phyloP scores from a whole-genome alignment of 2,888 invertebrate genomes.

The Aethes cnicana region DNA sequence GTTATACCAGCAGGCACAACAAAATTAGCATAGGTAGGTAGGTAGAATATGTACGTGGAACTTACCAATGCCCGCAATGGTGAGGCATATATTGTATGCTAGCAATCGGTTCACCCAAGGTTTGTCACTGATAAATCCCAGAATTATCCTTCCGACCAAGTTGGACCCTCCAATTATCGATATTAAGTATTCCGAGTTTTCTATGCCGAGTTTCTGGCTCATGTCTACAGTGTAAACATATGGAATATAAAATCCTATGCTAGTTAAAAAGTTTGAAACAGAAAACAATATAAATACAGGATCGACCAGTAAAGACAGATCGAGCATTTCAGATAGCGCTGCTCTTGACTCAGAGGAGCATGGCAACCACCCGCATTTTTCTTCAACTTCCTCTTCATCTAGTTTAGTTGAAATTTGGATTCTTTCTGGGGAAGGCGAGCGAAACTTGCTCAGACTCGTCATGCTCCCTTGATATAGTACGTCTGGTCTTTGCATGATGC shows the following conservation, averaged over 20 bases:
- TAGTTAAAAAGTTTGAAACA: slow-evolving; percentile 96
- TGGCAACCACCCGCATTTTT: slow-evolving; percentile 82
- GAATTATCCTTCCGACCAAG: slow-evolving; percentile 92
- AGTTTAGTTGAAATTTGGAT: slow-evolving; percentile 51
- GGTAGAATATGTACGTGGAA: slow-evolving; percentile 38
- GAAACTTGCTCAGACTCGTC: slow-evolving; percentile 78
- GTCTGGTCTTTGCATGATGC: slow-evolving; percentile 93
- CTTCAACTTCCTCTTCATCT: slow-evolving; percentile 67
- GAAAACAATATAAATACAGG: slow-evolving; percentile 94
- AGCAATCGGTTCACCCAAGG: slow-evolving; percentile 94
- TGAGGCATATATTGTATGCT: slow-evolving; percentile 94
- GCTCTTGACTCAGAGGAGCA: slow-evolving; percentile 87
- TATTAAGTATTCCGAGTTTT: slow-evolving; percentile 86
- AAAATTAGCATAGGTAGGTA: too few species aligned
- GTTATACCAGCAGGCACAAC: too few species aligned
- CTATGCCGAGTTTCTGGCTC: slow-evolving; percentile 84
- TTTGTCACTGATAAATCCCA: slow-evolving; percentile 94
- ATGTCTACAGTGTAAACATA: slow-evolving; percentile 92
- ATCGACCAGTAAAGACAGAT: slow-evolving; percentile 91
- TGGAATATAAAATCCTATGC: slow-evolving; percentile 96
- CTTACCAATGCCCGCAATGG: slow-evolving; percentile 93
- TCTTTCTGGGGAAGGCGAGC: slow-evolving; percentile 77
- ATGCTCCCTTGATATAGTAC: slow-evolving; percentile 93
- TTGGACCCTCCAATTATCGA: slow-evolving; percentile 93
- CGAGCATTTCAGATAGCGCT: slow-evolving; percentile 91